Percentiles rank a stretch among this genome's conserved stretches.
phyloP scores from a whole-genome alignment of 1,140 invertebrate genomes.

The Bemisia tabaci region DNA sequence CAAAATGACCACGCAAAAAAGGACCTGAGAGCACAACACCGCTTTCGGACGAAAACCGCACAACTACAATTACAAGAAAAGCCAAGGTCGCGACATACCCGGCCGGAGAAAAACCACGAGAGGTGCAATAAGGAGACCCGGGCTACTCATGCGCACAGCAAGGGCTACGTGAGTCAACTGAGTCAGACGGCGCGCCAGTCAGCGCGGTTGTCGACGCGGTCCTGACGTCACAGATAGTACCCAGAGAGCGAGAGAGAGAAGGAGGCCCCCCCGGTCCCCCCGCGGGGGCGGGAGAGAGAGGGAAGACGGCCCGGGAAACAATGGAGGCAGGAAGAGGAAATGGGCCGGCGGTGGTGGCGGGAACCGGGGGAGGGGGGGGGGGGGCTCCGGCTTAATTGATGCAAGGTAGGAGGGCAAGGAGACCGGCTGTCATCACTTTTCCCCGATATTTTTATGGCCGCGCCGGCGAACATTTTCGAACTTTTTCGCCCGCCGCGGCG shows the following conservation, averaged over 20 bases:
- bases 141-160: neutral
- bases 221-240: neutral
- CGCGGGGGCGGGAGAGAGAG: neutral
- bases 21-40: no score
- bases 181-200: no score
- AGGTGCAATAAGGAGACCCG: no score
- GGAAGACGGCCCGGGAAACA: neutral
- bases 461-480: neutral
- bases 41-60: no score
- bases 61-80: no score
- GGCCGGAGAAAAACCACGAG: no score
- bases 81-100: no score
- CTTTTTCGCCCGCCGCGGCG: neutral
- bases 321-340: neutral
- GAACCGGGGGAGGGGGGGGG: no score
- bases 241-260: neutral
- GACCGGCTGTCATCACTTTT: neutral
- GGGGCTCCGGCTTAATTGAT: neutral
- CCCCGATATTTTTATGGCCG: neutral
- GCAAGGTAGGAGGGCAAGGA: neutral
- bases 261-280: neutral
- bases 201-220: neutral
- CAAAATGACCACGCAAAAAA: no score
- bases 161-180: neutral
- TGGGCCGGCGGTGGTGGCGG: neutral